Evolutionary conservation across 2,888 invertebrate species (phyloP), one percentile per base, ranked within the genome.

Genomic region (Latrodectus elegans): DNA sequence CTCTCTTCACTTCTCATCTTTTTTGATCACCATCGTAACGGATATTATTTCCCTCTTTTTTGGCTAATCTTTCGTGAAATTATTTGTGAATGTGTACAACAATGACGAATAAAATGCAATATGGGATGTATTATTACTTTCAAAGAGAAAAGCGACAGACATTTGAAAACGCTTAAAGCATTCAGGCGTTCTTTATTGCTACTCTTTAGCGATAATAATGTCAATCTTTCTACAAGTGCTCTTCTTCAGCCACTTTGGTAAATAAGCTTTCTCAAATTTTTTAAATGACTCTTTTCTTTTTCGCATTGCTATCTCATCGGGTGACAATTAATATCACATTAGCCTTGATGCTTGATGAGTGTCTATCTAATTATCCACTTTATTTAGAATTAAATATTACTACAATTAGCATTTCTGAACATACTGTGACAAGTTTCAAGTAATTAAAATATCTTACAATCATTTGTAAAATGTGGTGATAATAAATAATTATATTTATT

Each of bases 11-110:
- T 77, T 65, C 49, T 15, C 38, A 55, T 15, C 15, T 49, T 15
- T 75, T 75, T 51, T 51, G 38, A 80, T 75, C 83, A 70, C 74
- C 70, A 75, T 87, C 77, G 71, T 71, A 75, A 77, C 86, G 86
- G 86, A 86, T 86, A 86, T 86, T 80, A 86, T 86, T 81, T 82
- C 86, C 76, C 76, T 71, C 76, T 71, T 87, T 71, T 81, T 65
- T 87, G 86, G 53, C 53, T 81, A 87, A 87, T 87, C 81, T 87
- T 80, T 81, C 72, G 86, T 87, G 77, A 87, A 87, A 87, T 81
- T 81, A 87, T 81, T 86, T 76, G 86, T 70, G 75, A 85, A 53
- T 77, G 72, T 77, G 76, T 77, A 82, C 75, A 80, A 85, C 86
- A 87, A 81, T 79, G 65, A 75, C 15, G 76, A 73, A 67, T n/a